A percentile compares a stretch with the other conserved stretches of the same genome.
These are phyloP conservation scores for Phenganax subtilis DNA, from an alignment of 92 coral and sea anemone species.

Conservation along the genomic window DNA sequence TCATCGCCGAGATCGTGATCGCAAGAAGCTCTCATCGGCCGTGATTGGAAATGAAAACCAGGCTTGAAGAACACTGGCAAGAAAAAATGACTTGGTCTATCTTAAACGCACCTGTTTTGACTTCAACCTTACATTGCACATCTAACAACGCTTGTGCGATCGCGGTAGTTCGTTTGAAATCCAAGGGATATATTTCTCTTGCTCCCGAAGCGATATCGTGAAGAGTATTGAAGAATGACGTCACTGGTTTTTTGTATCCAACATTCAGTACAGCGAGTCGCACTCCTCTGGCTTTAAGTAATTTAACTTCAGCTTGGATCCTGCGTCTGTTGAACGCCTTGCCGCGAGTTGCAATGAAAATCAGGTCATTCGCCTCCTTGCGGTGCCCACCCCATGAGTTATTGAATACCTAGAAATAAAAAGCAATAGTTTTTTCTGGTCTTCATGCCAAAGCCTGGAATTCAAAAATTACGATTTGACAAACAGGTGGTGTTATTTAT, in stretches of 20 bases:
- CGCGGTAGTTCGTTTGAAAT: slow-evolving; percentile 6
- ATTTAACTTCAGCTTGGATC: neutral
- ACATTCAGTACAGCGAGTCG: slow-evolving; percentile 23
- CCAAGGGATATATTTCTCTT: slow-evolving; percentile 19
- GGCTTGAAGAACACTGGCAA: no score
- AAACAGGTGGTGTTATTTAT: no score
- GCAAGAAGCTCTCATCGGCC: no score
- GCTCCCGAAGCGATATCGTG: slow-evolving; percentile 33
- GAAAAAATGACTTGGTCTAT: neutral
- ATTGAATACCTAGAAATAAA: slow-evolving; percentile 16
- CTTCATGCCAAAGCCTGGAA: neutral
- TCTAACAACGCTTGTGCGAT: slow-evolving; percentile 8
- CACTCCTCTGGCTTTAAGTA: slow-evolving; percentile 26
- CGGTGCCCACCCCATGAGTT: slow-evolving; percentile 30
- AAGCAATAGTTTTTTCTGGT: neutral
- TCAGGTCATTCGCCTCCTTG: slow-evolving; percentile 5
- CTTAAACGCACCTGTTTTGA: slow-evolving; percentile 6
- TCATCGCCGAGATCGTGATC: no score
- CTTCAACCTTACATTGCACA: slow-evolving; percentile 11
- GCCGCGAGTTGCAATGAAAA: slow-evolving; percentile 32
- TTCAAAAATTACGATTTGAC: no score
- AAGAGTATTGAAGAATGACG: neutral
- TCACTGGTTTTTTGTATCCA: slow-evolving; percentile 6
- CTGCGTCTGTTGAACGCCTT: neutral
- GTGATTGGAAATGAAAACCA: no score